Evolutionary conservation across 2,797 vertebrate species (phyloP).

Genomic region (Mallotus villosus): DNA sequence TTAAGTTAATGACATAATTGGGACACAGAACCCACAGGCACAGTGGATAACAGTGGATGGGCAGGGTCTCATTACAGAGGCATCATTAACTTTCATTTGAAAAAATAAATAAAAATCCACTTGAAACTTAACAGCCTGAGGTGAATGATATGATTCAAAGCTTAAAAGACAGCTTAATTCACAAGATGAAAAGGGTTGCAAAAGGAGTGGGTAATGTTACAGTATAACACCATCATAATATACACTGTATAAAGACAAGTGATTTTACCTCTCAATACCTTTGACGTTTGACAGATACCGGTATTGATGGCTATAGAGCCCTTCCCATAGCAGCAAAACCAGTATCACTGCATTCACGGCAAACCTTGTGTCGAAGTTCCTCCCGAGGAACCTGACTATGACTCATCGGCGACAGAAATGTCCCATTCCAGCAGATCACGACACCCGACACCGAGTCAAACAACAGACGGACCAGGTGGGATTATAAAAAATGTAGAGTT

Average conservation of each 20-base stretch:
- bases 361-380: no score
- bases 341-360: no score
- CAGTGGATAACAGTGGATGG: neutral
- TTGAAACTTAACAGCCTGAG: neutral
- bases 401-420: no score
- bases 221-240: no score
- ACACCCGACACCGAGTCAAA: slow-evolving; percentile 35
- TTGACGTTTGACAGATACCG: no score
- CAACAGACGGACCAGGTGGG: slow-evolving; percentile 42
- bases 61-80: neutral
- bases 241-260: no score
- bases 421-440: neutral
- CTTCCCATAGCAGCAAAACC: no score
- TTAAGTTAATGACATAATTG: slow-evolving; percentile 6
- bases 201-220: no score
- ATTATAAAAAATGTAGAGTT: slow-evolving; percentile 82
- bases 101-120: neutral
- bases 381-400: no score
- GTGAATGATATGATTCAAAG: neutral
- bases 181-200: no score
- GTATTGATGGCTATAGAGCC: no score
- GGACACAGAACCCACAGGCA: neutral
- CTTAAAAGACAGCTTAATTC: neutral
- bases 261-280: no score
- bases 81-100: neutral